Evolutionary conservation across 2,888 invertebrate species (phyloP).

Genomic region (Lithosia quadra): DNA sequence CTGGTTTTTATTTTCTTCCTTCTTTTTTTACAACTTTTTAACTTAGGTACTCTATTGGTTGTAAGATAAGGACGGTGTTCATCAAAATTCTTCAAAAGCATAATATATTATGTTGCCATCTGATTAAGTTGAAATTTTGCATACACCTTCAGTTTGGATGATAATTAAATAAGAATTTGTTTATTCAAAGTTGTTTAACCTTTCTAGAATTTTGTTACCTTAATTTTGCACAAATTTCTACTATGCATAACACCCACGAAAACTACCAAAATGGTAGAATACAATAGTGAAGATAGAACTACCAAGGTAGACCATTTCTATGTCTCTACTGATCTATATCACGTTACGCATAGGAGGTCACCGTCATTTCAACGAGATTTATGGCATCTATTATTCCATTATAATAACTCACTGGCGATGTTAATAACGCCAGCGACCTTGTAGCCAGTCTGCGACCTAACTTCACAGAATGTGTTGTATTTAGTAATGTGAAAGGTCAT

Average conservation of each 20-base stretch:
- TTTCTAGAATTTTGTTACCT: too few relatives aligned
- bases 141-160: too few relatives aligned
- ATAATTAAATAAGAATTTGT: too few relatives aligned
- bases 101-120: too few relatives aligned
- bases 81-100: too few relatives aligned
- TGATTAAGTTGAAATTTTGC: too few relatives aligned
- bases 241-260: not conserved
- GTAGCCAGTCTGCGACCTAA: slow-evolving; percentile 33
- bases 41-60: too few relatives aligned
- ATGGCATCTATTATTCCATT: slow-evolving; percentile 51
- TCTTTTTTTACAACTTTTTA: too few relatives aligned
- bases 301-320: not conserved
- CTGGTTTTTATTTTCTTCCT: too few relatives aligned
- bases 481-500: slow-evolving; percentile 43
- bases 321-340: slow-evolving; percentile 26
- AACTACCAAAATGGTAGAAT: not conserved
- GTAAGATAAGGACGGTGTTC: too few relatives aligned
- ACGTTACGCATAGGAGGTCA: slow-evolving; percentile 27
- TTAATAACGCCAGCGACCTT: slow-evolving; percentile 48
- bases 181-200: too few relatives aligned
- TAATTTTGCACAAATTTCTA: not conserved
- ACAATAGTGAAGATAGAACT: not conserved
- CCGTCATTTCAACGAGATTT: slow-evolving; percentile 43
- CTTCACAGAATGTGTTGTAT: slow-evolving; percentile 29
- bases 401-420: slow-evolving; percentile 51